Base-by-base conservation (phyloP, 2,113 vertebrate genomes). In the Balaenoptera acutorostrata region DNA sequence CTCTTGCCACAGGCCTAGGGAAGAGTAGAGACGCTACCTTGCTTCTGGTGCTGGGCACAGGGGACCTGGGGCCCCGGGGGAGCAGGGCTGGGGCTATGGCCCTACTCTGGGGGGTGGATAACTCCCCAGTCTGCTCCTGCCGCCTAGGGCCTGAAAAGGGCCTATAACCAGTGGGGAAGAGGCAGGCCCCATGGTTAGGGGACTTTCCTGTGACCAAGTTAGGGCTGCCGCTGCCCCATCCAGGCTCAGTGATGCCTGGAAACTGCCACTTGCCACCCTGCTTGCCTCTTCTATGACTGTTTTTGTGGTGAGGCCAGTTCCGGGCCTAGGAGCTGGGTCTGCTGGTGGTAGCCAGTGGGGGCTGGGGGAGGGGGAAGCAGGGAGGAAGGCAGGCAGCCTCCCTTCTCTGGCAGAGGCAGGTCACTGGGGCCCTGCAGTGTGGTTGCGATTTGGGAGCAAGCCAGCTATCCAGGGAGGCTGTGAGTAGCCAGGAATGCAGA, bases 401-500 rank as follows among this genome's bases (percentile, higher is more conserved):
- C 25, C n/a, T 91, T 95, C 46, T 44, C 39, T 77, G 80, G 61
- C 52, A 86, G 77, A 71, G 77, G 74, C 75, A 88, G 71, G 77
- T 61, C 85, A 59, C 8, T 8, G 71, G 31, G 44, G 27, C n/a
- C 59, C 66, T 33, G 49, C 66, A 29, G 25, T 55, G 72, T 61
- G 72, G 15, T 44, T 88, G 77, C 25, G 71, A 39, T 71, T 87
- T 97, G 95, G 86, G 86, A 94, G 61, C 27, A 31, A 93, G 77
- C 55, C 93, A 97, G 44, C 33, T 49, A 85, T 11, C 64, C 77
- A 57, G 91, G 36, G 5, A 90, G 81, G 71, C 78, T 82, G 68
- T 86, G 71, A 63, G 52, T 46, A 93, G 95, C 44, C 84, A 96
- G 93, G 83, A 92, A 96, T 36, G 66, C 93, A 83, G 88, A 84